Evolutionary conservation across 2,888 invertebrate genomes (phyloP), one percentile per base, ranked within the genome.

Genomic region (Protodeltote pygarga): DNA sequence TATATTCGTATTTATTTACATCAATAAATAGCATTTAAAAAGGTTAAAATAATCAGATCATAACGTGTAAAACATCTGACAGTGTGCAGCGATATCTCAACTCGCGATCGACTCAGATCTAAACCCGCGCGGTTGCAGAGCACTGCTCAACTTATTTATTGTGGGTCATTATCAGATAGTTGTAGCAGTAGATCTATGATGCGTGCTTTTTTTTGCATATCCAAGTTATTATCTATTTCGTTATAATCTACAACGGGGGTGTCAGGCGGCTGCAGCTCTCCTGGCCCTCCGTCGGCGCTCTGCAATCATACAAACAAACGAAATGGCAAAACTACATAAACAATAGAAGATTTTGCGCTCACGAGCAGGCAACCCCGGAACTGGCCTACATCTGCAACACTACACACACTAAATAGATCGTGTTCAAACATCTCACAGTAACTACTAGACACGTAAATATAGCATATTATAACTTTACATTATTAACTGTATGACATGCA

Each of bases 381-480:
- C 81, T 78, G 81, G 79, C 84, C 85, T 83, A 85, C 79, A 87
- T 89, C 91, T 92, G 91, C 81, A 92, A 92, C 87, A 90, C 91
- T 91, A 90, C 89, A 91, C 85, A 87, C 85, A 84, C 85, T 78
- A 65, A 74, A 82, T 72, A 82, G 55, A 42, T 16, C 34, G 40
- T 44, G 35, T 54, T 48, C 51, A 69, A 75, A 75, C 70, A 65
- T 69, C 63, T 73, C 67, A 58, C 58, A 75, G 53, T 51, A 64
- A 58, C 65, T 71, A 67, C 68, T 47, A 59, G 40, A 65, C 46
- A 65, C 41, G 20, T 54, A 42, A 54, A 58, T 37, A 54, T 46
- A 66, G 61, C 62, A 63, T 57, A 54, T 41, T 64, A 64, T 41
- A 49, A 17, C 20, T 38, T 50, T 52, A 53, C 38, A 65, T 33